Evolutionary conservation across 2,113 vertebrate genomes (phyloP).

Genomic region (Maylandia zebra): DNA sequence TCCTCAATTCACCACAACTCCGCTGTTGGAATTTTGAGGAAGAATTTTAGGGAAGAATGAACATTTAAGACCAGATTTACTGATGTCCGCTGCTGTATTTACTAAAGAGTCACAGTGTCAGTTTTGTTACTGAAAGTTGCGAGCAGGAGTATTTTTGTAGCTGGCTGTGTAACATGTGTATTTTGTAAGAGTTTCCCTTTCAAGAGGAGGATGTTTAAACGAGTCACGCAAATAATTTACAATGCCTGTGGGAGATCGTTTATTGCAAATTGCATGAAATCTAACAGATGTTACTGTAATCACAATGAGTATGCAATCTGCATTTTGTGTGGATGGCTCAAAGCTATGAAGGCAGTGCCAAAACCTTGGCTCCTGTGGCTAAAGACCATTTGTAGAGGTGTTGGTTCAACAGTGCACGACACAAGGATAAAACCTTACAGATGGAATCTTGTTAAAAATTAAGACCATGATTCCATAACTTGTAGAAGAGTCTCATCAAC

Average conservation of each 20-base stretch:
- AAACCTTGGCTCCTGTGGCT: not conserved
- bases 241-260: not conserved
- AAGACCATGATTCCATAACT: not conserved
- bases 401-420: not conserved
- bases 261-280: not conserved
- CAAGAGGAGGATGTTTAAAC: not conserved
- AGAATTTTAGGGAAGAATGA: not conserved
- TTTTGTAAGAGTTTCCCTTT: not conserved
- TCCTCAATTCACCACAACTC: not conserved
- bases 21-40: not conserved
- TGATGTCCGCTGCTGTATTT: not conserved
- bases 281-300: not conserved
- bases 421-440: not conserved
- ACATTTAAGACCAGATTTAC: not conserved
- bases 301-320: not conserved
- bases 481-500: not conserved
- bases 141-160: not conserved
- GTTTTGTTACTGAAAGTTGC: not conserved
- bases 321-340: not conserved
- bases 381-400: not conserved
- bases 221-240: not conserved
- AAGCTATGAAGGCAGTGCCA: not conserved
- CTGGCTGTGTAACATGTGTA: not conserved
- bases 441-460: not conserved
- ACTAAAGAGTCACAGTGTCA: not conserved